phyloP scores from a whole-genome alignment of 2,797 vertebrate species.

The Aviceda leuphotes region DNA sequence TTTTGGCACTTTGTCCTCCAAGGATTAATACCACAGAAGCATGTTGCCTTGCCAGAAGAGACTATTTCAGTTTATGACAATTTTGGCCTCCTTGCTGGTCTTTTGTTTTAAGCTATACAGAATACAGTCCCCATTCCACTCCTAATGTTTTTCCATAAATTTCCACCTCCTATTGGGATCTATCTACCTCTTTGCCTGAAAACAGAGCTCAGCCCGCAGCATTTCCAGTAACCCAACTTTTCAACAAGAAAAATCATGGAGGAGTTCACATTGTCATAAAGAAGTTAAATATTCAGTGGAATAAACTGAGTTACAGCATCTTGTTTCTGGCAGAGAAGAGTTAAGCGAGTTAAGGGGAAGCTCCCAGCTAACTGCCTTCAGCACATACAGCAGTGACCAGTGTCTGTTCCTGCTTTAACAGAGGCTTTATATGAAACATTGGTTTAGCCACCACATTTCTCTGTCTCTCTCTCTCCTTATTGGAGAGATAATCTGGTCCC shows the following conservation, averaged over 20 bases:
- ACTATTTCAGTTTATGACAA: neutral
- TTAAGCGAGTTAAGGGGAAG: neutral
- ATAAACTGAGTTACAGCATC: neutral
- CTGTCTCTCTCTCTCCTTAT: neutral
- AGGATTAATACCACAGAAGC: neutral
- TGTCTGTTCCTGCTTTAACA: neutral
- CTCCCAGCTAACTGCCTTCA: neutral
- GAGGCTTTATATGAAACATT: neutral
- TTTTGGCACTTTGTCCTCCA: neutral
- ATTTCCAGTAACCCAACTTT: neutral
- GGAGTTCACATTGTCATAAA: neutral
- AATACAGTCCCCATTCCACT: neutral
- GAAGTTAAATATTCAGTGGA: neutral
- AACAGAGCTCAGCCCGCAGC: neutral
- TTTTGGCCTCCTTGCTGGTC: neutral
- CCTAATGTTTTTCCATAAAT: neutral
- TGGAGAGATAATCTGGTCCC: neutral
- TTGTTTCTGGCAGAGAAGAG: neutral
- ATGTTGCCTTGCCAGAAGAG: neutral
- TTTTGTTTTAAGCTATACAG: conserved; percentile 10
- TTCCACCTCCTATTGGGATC: neutral
- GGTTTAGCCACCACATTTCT: neutral
- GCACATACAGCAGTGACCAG: neutral
- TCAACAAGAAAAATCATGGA: neutral
- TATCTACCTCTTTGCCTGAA: neutral